These are phyloP conservation scores for Drosophila acutilabella DNA, from an alignment of 2,888 invertebrate species.

Conservation along the genomic window DNA sequence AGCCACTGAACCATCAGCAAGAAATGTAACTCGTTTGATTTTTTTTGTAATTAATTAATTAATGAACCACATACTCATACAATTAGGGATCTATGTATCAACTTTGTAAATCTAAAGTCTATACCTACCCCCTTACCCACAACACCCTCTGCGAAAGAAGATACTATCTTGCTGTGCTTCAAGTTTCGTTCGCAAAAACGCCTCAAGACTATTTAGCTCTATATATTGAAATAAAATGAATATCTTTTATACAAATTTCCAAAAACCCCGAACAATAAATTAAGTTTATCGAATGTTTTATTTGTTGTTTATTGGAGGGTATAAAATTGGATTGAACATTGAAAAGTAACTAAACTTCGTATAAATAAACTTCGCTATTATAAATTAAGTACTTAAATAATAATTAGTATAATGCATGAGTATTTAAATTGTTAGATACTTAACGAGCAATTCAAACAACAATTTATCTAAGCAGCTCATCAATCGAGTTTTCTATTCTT, in stretches of 20 bases:
- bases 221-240: constrained; percentile 66
- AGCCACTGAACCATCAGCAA: constrained; percentile 64
- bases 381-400: neutral
- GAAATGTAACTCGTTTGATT: constrained; percentile 72
- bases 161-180: constrained; percentile 21
- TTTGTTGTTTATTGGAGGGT: constrained; percentile 17
- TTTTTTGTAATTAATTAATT: constrained; percentile 63
- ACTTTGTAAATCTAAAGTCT: constrained; percentile 61
- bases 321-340: neutral
- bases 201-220: constrained; percentile 72
- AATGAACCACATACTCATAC: constrained; percentile 72
- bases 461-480: constrained; percentile 12
- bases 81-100: constrained; percentile 67
- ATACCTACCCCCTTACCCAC: constrained; percentile 9
- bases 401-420: neutral
- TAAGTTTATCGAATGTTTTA: constrained; percentile 69
- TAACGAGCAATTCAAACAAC: neutral
- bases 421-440: neutral
- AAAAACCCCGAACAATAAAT: constrained; percentile 70
- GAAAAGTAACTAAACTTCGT: neutral
- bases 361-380: neutral
- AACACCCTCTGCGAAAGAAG: neutral
- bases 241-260: constrained; percentile 63
- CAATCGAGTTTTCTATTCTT: constrained; percentile 10
- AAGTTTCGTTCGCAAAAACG: constrained; percentile 26